Base-by-base conservation (phyloP, 2,797 vertebrate genomes). In the Paedocypris micromegethes region DNA sequence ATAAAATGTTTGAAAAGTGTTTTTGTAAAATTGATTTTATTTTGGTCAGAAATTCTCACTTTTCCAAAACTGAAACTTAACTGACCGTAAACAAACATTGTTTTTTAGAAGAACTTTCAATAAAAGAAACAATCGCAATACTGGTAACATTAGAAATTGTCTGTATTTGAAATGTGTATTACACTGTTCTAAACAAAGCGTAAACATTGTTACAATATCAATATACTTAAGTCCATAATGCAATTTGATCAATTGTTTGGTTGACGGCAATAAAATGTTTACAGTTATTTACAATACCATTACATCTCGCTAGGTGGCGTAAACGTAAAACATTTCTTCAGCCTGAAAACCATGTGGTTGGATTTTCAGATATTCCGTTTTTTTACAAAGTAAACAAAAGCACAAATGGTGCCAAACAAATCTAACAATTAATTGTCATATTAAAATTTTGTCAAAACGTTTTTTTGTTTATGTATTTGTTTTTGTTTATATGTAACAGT, bases 1-100 rank as follows among this genome's bases (percentile, higher is more conserved):
- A 75, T 72, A 62, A 55, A 72, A 72, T 9, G 38, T 62, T 75
- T 54, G 46, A 53, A 68, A 58, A 72, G 65, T 38, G 47, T 66
- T 53, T 40, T 8, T 4, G 5, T 57, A 41, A 67, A 56, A 1
- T 2, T 59, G 42, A 48, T 40, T 2, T 59, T 60, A 47, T 60
- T 39, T 57, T 40, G 2, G 48, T 3, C 37, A 6, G 4, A 45
- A 9, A 7, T 23, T 23, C 23, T 23, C 23, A 23, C 23, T 23
- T 23, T 23, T 23, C 23, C 23, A 23, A 5, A 63, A 37, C 61
- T 64, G 6, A 44, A 64, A 64, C 41, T 37, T 38, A 40, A 23
- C 43, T 40, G 23, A 3, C 23, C 47, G 2, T 40, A 9, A 4
- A 7, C 41, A 38, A 41, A n/a, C 38, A 9, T 42, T 49, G 41